These are phyloP conservation scores for Dusona sp. DNA, from an alignment of 2,888 invertebrate genomes.

Conservation along the genomic window DNA sequence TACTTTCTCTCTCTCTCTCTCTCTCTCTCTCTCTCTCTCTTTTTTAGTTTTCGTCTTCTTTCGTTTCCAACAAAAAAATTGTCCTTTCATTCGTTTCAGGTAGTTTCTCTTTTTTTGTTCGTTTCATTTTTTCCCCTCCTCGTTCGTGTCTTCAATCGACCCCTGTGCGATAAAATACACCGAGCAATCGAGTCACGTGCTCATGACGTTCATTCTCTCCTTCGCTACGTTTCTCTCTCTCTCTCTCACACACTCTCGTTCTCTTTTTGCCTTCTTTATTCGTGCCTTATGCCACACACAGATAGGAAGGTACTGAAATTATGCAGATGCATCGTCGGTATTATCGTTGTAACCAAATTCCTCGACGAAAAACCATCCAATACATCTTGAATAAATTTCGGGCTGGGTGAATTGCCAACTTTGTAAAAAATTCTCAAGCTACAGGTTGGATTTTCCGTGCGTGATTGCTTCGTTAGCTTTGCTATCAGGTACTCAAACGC, in stretches of 20 bases:
- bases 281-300: slow-evolving; percentile 91
- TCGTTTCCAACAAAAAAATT: slow-evolving; percentile 29
- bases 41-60: background rate
- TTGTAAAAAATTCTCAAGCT: slow-evolving; percentile 92
- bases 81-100: slow-evolving; percentile 5
- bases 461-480: slow-evolving; percentile 86
- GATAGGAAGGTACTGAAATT: slow-evolving; percentile 93
- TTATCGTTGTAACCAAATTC: slow-evolving; percentile 89
- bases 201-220: slow-evolving; percentile 9
- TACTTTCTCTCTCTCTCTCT: background rate
- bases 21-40: background rate
- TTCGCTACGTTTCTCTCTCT: slow-evolving; percentile 26
- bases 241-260: slow-evolving; percentile 5
- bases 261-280: slow-evolving; percentile 44
- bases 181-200: slow-evolving; percentile 38
- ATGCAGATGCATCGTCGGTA: slow-evolving; percentile 93
- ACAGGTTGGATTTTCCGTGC: slow-evolving; percentile 87
- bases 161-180: slow-evolving; percentile 59
- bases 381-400: slow-evolving; percentile 82
- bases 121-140: slow-evolving; percentile 14
- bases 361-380: slow-evolving; percentile 80
- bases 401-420: slow-evolving; percentile 86
- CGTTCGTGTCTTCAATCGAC: slow-evolving; percentile 59
- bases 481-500: slow-evolving; percentile 86
- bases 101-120: slow-evolving; percentile 24